Percentiles rank a stretch among this genome's conserved stretches.
Evolutionary conservation across 2,113 vertebrate genomes (phyloP).

Genomic region (Rhadina sibilatrix): DNA sequence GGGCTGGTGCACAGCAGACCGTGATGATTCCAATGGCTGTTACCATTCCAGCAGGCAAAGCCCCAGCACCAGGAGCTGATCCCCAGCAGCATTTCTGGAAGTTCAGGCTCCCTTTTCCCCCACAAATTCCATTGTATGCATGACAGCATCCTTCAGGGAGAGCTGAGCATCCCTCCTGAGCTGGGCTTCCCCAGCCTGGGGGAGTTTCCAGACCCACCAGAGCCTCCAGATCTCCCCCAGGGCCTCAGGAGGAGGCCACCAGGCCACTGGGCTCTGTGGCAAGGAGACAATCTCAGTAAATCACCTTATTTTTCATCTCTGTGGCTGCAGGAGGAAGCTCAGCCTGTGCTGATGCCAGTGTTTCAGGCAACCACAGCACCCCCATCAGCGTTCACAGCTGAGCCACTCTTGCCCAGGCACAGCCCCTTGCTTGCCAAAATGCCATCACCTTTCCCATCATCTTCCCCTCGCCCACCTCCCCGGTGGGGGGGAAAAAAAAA

Average conservation of each 20-base stretch:
- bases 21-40: not conserved
- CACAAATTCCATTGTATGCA: not conserved
- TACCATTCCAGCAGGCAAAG: not conserved
- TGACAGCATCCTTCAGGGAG: not conserved
- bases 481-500: rapidly evolving
- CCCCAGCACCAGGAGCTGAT: not conserved
- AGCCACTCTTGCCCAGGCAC: not conserved
- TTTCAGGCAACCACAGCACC: not conserved
- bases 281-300: not conserved
- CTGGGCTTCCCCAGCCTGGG: not conserved
- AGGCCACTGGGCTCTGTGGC: not conserved
- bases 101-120: not conserved
- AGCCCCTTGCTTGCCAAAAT: not conserved
- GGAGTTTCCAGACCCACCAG: not conserved
- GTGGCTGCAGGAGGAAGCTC: not conserved
- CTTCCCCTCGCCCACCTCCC: not conserved
- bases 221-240: not conserved
- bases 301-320: not conserved
- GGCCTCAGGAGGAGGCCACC: not conserved
- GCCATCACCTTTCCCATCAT: not conserved
- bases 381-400: not conserved
- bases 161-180: not conserved
- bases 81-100: not conserved
- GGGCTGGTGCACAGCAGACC: not conserved
- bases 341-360: not conserved